These are phyloP conservation scores for Mesocentrotus franciscanus DNA, from an alignment of 53 echinoderm and acorn worm genomes.

Conservation along the genomic window DNA sequence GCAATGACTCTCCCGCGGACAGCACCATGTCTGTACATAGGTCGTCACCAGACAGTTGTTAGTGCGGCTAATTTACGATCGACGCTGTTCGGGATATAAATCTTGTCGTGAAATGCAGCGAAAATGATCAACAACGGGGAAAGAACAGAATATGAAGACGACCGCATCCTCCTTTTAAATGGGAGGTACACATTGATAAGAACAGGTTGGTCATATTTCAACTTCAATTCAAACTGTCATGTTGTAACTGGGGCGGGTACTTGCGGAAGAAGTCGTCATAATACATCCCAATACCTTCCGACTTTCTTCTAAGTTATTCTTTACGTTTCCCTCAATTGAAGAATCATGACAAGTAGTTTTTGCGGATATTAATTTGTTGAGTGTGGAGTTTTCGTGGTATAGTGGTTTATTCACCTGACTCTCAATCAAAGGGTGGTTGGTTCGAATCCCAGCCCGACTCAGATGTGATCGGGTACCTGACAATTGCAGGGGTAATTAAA, in stretches of 20 bases:
- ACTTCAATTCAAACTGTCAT: slow-evolving; percentile 1
- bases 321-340: too few species aligned
- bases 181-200: slow-evolving; percentile 14
- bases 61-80: slow-evolving; percentile 34
- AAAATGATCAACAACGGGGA: slow-evolving; percentile 42
- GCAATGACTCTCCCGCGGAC: background rate
- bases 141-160: slow-evolving; percentile 34
- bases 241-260: background rate
- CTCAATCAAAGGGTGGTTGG: too few species aligned
- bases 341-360: too few species aligned
- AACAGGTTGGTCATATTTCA: slow-evolving; percentile 23
- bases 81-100: background rate
- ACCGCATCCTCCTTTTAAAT: background rate
- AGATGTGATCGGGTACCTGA: too few species aligned
- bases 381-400: too few species aligned
- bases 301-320: background rate
- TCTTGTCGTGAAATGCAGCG: slow-evolving; percentile 10
- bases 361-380: too few species aligned
- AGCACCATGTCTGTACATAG: slow-evolving; percentile 14
- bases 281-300: background rate
- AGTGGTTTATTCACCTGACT: too few species aligned
- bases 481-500: too few species aligned
- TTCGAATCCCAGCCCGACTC: too few species aligned
- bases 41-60: slow-evolving; percentile 40
- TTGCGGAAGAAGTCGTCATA: background rate